phyloP scores from a whole-genome alignment of 2,113 vertebrate species.

The Coryphaenoides rupestris region DNA sequence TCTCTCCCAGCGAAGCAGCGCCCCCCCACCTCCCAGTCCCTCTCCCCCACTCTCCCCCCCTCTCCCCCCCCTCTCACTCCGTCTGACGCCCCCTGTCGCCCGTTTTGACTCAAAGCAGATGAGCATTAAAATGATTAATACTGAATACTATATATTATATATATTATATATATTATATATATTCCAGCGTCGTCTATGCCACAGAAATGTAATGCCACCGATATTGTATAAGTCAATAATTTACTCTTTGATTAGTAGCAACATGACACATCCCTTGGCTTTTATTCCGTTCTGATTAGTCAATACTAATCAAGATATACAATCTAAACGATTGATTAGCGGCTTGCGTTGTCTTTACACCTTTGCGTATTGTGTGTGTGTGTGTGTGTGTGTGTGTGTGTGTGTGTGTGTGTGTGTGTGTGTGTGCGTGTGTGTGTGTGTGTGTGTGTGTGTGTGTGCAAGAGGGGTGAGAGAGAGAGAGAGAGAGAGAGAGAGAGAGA shows the following conservation, averaged over 20 bases:
- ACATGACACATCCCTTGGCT: no score
- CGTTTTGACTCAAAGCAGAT: neutral
- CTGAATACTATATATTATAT: neutral
- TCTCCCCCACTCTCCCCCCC: constrained; percentile 1
- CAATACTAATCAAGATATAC: neutral
- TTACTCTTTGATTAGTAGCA: neutral
- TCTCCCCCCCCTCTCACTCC: constrained; percentile 27
- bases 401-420: neutral
- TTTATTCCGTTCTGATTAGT: neutral
- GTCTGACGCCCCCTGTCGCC: constrained; percentile 49
- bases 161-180: neutral
- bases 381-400: constrained; percentile 11
- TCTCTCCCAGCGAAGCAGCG: neutral
- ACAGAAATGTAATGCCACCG: no score
- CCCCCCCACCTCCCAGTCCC: constrained; percentile 3
- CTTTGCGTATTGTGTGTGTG: constrained; percentile 7
- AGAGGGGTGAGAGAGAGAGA: neutral
- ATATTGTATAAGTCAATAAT: no score
- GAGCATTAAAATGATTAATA: neutral
- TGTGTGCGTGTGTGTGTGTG: neutral
- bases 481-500: no score
- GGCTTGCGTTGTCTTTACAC: neutral
- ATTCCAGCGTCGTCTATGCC: no score
- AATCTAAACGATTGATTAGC: neutral
- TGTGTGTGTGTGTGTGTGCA: neutral